Conservation (phyloP, 2,113 vertebrate species). For the Perca fluviatilis region DNA sequence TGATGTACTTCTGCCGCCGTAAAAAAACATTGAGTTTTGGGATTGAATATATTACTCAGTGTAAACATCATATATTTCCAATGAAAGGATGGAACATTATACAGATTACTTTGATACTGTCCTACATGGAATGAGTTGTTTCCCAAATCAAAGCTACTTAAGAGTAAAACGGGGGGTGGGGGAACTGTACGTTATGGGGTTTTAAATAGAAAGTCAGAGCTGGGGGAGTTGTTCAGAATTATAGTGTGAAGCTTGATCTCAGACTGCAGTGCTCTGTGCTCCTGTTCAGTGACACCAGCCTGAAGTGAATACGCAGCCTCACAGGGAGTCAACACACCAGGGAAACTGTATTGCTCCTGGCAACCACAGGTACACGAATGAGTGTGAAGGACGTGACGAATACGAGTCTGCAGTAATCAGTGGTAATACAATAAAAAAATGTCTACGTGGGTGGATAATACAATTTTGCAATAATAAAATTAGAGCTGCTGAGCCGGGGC, state of each 20-base stretch:
- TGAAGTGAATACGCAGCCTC: conserved; percentile 49
- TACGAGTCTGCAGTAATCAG: conserved; percentile 52
- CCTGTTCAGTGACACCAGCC: conserved; percentile 50
- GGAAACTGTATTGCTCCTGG: conserved; percentile 65
- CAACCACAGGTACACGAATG: conserved; percentile 53
- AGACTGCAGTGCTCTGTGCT: conserved; percentile 33
- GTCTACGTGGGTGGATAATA: conserved; percentile 44
- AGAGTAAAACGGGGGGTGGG: not conserved
- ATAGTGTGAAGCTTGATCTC: conserved; percentile 44
- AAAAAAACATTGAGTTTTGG: not conserved
- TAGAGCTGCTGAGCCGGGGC: conserved; percentile 37
- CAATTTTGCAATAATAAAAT: conserved; percentile 53
- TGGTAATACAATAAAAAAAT: conserved; percentile 28
- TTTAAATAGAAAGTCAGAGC: conserved; percentile 34
- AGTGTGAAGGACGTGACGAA: conserved; percentile 67
- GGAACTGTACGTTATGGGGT: conserved; percentile 4
- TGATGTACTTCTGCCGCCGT: not conserved
- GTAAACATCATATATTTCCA: not conserved
- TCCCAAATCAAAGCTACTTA: not conserved
- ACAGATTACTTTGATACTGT: not conserved
- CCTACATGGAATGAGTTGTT: conserved; percentile 1
- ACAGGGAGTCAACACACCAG: conserved; percentile 52
- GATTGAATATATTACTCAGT: not conserved
- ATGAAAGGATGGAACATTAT: not conserved
- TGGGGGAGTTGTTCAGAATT: conserved; percentile 29